Evolutionary conservation across 2,888 invertebrate genomes (phyloP), one percentile per base, ranked within the genome.

Genomic region (Dichetophora obliterata): DNA sequence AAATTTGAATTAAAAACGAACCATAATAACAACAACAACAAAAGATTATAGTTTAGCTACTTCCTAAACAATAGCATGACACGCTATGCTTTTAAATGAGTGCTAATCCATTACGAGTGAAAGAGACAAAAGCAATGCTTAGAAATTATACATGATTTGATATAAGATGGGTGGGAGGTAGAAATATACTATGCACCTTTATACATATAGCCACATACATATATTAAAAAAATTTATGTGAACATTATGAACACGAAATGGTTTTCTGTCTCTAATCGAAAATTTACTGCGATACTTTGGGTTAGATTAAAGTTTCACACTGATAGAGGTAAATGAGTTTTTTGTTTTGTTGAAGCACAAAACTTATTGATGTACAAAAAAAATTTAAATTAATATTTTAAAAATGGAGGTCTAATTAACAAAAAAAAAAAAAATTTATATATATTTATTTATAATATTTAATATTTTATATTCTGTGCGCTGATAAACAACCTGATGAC

Each of bases 11-110:
- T 16, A 54, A 19, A 19, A 54, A 54, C 5, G 1, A 54, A 1
- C 54, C 9, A 8, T 8, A 31, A 19, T 19, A 54, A 22, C 63
- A 31, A 14, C 31, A 31, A 31, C 63, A 14, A 27, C n/a, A 31
- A n/a, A 1, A 9, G 48, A 31, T 52, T 8, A 37, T 52, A 52
- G 5, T 34, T 57, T 11, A 54, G 22, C 19, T 24, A 71, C 73
- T 73, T 63, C 72, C 61, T 73, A 73, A 73, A 73, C 37, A 73
- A 50, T 31, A 19, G 22, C 31, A 34, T 19, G 65, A 65, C 73
- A 73, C 31, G 73, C 31, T 11, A 73, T 73, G 73, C 73, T 52
- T 63, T 50, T 5, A 48, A 73, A 73, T 73, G 31, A 65, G 65
- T 8, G 27, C 16, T 3, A 3, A 2, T 27, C 14, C 0, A 1